Percentiles rank a stretch among this genome's conserved stretches.
These are phyloP conservation scores for Papilio xuthus DNA, from an alignment of 1,140 invertebrate genomes.

Conservation along the genomic window DNA sequence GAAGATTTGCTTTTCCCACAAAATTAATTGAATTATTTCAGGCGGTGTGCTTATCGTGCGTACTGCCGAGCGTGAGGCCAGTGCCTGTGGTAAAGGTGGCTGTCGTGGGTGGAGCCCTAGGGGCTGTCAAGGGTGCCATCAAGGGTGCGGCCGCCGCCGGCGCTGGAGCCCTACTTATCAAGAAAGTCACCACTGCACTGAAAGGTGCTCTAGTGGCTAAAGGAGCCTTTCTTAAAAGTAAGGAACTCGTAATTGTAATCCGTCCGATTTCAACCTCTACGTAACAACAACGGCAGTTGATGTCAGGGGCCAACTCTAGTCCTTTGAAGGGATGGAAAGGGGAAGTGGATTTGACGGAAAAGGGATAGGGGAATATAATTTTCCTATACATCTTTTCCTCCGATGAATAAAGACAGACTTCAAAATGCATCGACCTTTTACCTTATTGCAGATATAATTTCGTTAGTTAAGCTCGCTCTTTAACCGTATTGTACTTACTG, in stretches of 20 bases:
- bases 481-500: too few species aligned
- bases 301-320: too few species aligned
- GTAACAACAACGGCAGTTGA: neutral
- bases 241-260: neutral
- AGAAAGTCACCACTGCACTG: constrained; percentile 16
- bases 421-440: too few species aligned
- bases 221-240: constrained; percentile 26
- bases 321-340: too few species aligned
- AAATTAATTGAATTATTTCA: constrained; percentile 21
- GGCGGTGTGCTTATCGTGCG: constrained; percentile 48
- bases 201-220: constrained; percentile 36
- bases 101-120: constrained; percentile 34
- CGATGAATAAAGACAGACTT: too few species aligned
- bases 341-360: neutral
- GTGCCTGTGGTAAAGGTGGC: constrained; percentile 39
- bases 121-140: constrained; percentile 39
- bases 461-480: too few species aligned
- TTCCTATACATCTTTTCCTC: too few species aligned
- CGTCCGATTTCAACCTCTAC: neutral
- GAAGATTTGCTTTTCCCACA: too few species aligned
- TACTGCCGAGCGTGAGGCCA: constrained; percentile 43
- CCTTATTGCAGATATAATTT: too few species aligned
- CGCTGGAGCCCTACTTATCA: constrained; percentile 28
- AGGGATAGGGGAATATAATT: too few species aligned
- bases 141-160: constrained; percentile 32